A percentile compares a stretch with the other conserved stretches of the same genome.
phyloP scores from a whole-genome alignment of 1,140 invertebrate genomes.

The Zaprionus camerounensis region DNA sequence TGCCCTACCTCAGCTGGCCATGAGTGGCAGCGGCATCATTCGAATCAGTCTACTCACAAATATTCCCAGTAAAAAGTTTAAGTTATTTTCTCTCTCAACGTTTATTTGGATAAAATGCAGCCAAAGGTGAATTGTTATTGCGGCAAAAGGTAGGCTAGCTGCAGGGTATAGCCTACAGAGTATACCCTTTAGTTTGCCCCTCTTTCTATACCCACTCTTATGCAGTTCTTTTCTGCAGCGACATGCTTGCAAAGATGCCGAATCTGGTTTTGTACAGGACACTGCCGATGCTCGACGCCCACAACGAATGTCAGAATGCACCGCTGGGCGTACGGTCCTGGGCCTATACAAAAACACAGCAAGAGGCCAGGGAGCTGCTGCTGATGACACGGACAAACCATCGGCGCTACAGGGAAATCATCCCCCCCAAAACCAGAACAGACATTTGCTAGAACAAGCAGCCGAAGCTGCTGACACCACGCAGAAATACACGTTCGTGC shows the following conservation, averaged over 20 bases:
- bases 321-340: background rate
- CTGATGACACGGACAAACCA: background rate
- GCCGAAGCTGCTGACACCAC: no score
- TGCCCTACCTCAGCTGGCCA: slow-evolving; percentile 12
- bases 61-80: slow-evolving; percentile 5
- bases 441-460: no score
- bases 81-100: background rate
- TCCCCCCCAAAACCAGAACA: no score
- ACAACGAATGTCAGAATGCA: background rate
- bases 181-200: background rate
- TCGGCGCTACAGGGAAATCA: background rate
- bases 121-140: background rate
- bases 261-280: background rate
- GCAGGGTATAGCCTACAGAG: background rate
- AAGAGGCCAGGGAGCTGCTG: slow-evolving; percentile 17
- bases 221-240: background rate
- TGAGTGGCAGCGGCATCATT: background rate
- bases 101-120: background rate
- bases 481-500: background rate
- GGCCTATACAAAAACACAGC: slow-evolving; percentile 11
- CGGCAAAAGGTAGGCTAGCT: background rate
- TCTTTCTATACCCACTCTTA: background rate
- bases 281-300: background rate
- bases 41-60: slow-evolving; percentile 4
- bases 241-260: background rate